Percentiles rank a stretch among this genome's conserved stretches.
Evolutionary conservation across 2,113 vertebrate genomes (phyloP).

Genomic region (Psilopsiagon aurifrons): DNA sequence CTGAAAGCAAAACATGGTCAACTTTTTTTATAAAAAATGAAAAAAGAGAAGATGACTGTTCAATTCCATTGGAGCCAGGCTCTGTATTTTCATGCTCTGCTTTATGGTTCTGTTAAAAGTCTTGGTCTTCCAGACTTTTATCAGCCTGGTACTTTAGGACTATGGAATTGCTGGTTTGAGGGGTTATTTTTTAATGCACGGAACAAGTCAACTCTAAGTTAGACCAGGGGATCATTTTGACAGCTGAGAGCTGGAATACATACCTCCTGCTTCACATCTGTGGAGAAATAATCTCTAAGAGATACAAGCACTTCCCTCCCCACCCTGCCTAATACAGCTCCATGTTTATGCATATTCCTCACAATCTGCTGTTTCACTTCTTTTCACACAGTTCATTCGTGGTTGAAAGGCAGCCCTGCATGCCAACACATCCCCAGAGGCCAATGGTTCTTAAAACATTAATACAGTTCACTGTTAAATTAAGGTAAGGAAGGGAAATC

Average conservation of each 20-base stretch:
- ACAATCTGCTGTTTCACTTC: background rate
- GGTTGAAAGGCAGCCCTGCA: constrained; percentile 96
- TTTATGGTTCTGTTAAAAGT: background rate
- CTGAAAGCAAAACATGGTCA: background rate
- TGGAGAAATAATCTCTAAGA: background rate
- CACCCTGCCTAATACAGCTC: background rate
- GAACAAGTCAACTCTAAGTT: background rate
- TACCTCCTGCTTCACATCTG: background rate
- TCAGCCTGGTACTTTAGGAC: background rate
- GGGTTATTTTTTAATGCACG: background rate
- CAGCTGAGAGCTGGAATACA: background rate
- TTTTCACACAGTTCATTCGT: constrained; percentile 86
- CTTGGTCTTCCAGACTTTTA: background rate
- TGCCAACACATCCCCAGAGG: constrained; percentile 95
- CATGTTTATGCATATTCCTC: background rate
- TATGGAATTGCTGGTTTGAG: background rate
- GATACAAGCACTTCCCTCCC: background rate
- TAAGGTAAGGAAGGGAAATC: constrained; percentile 81
- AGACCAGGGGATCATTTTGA: background rate
- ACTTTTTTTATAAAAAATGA: background rate
- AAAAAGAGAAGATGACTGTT: background rate
- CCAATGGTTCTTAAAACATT: constrained; percentile 95
- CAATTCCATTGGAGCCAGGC: background rate
- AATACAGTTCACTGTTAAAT: constrained; percentile 95
- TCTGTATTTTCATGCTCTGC: background rate